Conservation (phyloP, 2,797 vertebrate species). For the Coregonus sp. region DNA sequence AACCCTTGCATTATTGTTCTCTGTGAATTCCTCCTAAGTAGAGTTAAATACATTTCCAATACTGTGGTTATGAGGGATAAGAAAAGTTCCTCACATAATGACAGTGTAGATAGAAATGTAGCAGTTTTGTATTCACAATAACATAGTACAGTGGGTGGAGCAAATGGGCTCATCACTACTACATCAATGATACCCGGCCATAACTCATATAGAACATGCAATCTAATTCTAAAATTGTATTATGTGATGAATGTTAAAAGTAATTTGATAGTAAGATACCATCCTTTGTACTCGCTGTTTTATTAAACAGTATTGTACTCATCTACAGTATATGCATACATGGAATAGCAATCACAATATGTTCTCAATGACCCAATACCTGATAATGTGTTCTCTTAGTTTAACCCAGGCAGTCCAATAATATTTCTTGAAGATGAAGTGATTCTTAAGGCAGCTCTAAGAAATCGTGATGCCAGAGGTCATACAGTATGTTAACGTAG, state of each 20-base stretch:
- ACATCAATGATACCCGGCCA: no score
- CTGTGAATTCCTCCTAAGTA: not conserved
- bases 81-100: not conserved
- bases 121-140: no score
- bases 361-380: slow-evolving; percentile 29
- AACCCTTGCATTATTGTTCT: not conserved
- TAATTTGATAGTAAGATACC: no score
- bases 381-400: slow-evolving; percentile 10
- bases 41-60: not conserved
- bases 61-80: not conserved
- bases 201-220: no score
- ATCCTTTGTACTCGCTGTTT: no score
- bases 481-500: not conserved
- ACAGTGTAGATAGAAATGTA: not conserved
- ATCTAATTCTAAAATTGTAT: no score
- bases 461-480: not conserved
- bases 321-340: no score
- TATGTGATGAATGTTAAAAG: no score
- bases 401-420: slow-evolving; percentile 23
- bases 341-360: not conserved
- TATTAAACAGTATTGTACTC: no score
- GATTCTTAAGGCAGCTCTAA: not conserved
- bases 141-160: no score
- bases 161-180: no score
- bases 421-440: not conserved